Evolutionary conservation across 1,140 invertebrate species (phyloP).

Genomic region (Meloidogyne hapla): DNA sequence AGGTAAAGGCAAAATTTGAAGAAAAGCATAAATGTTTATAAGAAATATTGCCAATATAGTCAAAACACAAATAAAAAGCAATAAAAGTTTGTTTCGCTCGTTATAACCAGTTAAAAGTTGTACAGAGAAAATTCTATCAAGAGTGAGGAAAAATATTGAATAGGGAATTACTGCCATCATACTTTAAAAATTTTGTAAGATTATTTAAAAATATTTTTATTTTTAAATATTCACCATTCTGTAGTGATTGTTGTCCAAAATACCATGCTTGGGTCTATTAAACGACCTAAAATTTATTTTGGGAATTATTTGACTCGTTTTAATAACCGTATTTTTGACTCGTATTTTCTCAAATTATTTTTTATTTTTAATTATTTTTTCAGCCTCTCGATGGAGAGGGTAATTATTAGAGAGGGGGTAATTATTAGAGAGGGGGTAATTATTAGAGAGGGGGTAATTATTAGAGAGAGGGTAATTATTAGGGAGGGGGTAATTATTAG

Average conservation of each 20-base stretch:
- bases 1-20: constrained; percentile 4
- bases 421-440: too few species aligned
- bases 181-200: not conserved
- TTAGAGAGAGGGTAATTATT: too few species aligned
- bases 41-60: not conserved
- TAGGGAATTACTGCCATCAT: constrained; percentile 13
- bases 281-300: not conserved
- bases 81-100: not conserved
- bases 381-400: too few species aligned
- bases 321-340: too few species aligned
- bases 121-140: not conserved
- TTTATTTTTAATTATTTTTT: too few species aligned
- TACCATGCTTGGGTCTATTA: not conserved
- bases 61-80: not conserved
- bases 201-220: too few species aligned
- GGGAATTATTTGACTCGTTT: too few species aligned
- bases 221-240: not conserved
- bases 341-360: too few species aligned
- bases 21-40: not conserved
- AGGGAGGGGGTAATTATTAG: too few species aligned
- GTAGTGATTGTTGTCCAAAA: constrained; percentile 8
- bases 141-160: constrained; percentile 8
- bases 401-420: too few species aligned
- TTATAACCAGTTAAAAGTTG: not conserved
- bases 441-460: too few species aligned